Base-by-base conservation (phyloP, 1,140 invertebrate genomes). In the Trypoxylus dichotomus region DNA sequence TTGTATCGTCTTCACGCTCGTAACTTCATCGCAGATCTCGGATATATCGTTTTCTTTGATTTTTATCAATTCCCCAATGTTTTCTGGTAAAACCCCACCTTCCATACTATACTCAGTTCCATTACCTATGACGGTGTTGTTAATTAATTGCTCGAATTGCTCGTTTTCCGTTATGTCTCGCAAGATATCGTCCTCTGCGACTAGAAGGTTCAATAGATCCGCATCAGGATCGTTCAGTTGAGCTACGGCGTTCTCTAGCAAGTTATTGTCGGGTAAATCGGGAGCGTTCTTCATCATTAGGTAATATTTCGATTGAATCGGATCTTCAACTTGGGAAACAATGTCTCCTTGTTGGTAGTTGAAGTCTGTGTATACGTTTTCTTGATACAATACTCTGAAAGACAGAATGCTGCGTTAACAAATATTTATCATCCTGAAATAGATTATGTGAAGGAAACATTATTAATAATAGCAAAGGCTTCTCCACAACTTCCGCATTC, bases 101-200 rank as follows among this genome's bases (percentile, higher is more conserved):
- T 71, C 63, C 25, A 29, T 71, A 27, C 5, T 6, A 7, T 54
- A 54, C n/a, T 73, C 68, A 7, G 24, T 74, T 3, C 21, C 43
- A n/a, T 24, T 24, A 5, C 19, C 21, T 7, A 32, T 37, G 19
- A 42, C 32, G 8, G 29, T 42, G 10, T 78, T 25, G 19, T 76
- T 79, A 37, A 81, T 77, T n/a, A 78, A 21, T 8, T 81, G 79
- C 25, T 77, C 71, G 73, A 80, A 82, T 68, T 77, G 15, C 54
- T 77, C 32, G 41, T 73, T 79, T 68, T 54, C 32, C 32, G 77
- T 29, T 42, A 78, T 78, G 29, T 78, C 77, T 75, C 29, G 76
- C 15, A 77, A 74, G 21, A 79, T 76, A 29, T 58, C 76, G 10
- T 72, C 77, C 43, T 71, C 79, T 19, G 75, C 71, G n/a, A 15